Conservation (phyloP, 2,888 invertebrate genomes). For the Lacanobia wlatinum region DNA sequence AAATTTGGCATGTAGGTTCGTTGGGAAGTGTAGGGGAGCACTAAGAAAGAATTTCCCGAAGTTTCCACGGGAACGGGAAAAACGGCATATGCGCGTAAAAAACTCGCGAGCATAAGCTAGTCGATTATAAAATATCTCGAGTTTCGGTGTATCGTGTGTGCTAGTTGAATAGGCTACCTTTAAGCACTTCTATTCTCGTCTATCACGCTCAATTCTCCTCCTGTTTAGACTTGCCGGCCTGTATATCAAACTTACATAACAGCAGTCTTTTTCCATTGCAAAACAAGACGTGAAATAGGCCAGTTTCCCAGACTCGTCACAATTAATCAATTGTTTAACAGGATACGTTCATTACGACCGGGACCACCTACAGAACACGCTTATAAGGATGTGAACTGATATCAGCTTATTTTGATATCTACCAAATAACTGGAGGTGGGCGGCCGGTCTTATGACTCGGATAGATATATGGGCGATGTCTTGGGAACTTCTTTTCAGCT, state of each 20-base stretch:
- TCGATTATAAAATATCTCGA: too few relatives aligned
- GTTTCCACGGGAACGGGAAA: too few relatives aligned
- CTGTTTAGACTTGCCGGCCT: too few relatives aligned
- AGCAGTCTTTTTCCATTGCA: slow-evolving; percentile 16
- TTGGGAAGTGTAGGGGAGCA: too few relatives aligned
- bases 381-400: slow-evolving; percentile 77
- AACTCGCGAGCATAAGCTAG: too few relatives aligned
- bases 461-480: slow-evolving; percentile 15
- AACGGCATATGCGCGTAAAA: too few relatives aligned
- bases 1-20: too few relatives aligned
- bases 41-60: too few relatives aligned
- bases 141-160: too few relatives aligned
- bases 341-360: slow-evolving; percentile 72
- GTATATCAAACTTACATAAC: not conserved
- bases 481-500: slow-evolving; percentile 8
- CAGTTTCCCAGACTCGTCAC: slow-evolving; percentile 68
- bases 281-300: slow-evolving; percentile 57
- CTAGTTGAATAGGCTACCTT: too few relatives aligned
- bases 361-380: slow-evolving; percentile 74
- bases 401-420: slow-evolving; percentile 61
- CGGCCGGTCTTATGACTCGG: slow-evolving; percentile 47
- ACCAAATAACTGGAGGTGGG: slow-evolving; percentile 60
- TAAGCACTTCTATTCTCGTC: too few relatives aligned
- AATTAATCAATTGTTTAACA: slow-evolving; percentile 78
- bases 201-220: too few relatives aligned